These are phyloP conservation scores for Coilia nasus DNA, from an alignment of 2,797 vertebrate species.

Conservation along the genomic window DNA sequence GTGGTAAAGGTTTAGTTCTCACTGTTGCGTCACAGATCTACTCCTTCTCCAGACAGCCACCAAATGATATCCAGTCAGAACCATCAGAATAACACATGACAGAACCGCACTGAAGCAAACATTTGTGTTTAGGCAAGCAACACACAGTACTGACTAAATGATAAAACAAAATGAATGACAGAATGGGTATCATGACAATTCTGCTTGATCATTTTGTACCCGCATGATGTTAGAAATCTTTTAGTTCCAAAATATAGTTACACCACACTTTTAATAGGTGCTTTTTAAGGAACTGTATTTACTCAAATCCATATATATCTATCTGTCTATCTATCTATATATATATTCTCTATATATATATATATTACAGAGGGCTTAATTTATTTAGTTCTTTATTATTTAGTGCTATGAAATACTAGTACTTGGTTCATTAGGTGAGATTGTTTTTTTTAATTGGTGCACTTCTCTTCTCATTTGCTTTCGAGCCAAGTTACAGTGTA, in stretches of 20 bases:
- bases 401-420: not conserved
- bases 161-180: no score
- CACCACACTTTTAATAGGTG: not conserved
- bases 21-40: slow-evolving; percentile 39
- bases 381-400: not conserved
- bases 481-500: slow-evolving; percentile 53
- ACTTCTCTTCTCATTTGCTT: slow-evolving; percentile 47
- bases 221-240: not conserved
- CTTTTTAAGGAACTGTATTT: not conserved
- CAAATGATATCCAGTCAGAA: slow-evolving; percentile 27
- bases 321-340: no score
- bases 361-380: not conserved
- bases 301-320: not conserved
- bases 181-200: not conserved
- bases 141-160: no score
- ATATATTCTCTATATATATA: no score
- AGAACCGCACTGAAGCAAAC: slow-evolving; percentile 20
- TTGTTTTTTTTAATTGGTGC: slow-evolving; percentile 48
- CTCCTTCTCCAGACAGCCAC: slow-evolving; percentile 24
- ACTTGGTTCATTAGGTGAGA: not conserved
- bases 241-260: not conserved
- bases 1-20: slow-evolving; percentile 48
- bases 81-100: not conserved
- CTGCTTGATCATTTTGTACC: not conserved
- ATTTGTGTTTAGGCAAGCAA: no score